Evolutionary conservation across 2,888 invertebrate species (phyloP).

Genomic region (Cryptocephalus moraei): DNA sequence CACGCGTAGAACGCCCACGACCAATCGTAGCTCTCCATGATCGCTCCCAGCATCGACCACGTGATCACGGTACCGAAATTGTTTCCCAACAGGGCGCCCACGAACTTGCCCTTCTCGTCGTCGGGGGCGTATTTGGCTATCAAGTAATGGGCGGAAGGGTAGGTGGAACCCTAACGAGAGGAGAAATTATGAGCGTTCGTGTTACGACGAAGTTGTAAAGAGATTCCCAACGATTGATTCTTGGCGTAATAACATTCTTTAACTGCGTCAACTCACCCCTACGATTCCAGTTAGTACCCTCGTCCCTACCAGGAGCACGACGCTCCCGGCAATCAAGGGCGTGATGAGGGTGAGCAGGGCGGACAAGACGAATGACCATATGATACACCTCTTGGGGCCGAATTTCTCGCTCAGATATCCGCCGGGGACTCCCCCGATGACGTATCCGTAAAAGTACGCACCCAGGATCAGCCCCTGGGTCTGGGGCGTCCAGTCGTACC

Average conservation of each 20-base stretch:
- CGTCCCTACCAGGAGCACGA: constrained; percentile 37
- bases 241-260: too few relatives aligned
- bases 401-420: constrained; percentile 51
- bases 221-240: too few relatives aligned
- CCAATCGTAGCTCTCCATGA: constrained; percentile 55
- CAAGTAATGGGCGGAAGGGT: constrained; percentile 52
- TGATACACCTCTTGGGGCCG: constrained; percentile 50
- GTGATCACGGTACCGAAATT: constrained; percentile 60
- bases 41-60: constrained; percentile 54
- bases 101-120: constrained; percentile 59
- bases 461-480: constrained; percentile 54
- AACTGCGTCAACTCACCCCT: constrained; percentile 52
- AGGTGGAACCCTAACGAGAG: constrained; percentile 44
- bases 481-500: constrained; percentile 47
- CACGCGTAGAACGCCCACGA: constrained; percentile 35
- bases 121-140: constrained; percentile 66
- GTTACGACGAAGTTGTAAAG: too few relatives aligned
- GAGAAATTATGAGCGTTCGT: too few relatives aligned
- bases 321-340: constrained; percentile 36
- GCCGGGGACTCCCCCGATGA: constrained; percentile 50
- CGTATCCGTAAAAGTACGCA: constrained; percentile 58
- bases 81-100: constrained; percentile 61
- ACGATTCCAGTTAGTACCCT: constrained; percentile 52
- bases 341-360: constrained; percentile 49
- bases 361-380: constrained; percentile 42